phyloP scores from a whole-genome alignment of 2,888 invertebrate genomes.

The Limnephilus auricula region DNA sequence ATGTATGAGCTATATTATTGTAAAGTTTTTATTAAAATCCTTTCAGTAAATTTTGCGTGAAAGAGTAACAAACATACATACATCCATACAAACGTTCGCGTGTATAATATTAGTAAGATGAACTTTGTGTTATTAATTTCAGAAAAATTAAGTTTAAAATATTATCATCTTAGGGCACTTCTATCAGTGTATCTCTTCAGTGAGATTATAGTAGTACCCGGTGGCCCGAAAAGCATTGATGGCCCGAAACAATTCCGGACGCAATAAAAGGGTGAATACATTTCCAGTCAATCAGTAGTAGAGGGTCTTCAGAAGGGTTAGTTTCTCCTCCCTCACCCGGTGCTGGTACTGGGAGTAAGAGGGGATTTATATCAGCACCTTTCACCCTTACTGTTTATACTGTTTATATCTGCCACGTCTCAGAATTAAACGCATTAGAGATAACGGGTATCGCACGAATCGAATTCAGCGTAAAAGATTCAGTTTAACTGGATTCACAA shows the following conservation, averaged over 20 bases:
- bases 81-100: too few species aligned
- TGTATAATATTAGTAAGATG: too few species aligned
- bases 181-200: neutral
- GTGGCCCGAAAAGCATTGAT: constrained; percentile 9
- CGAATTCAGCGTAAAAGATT: neutral
- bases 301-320: constrained; percentile 23
- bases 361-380: constrained; percentile 7
- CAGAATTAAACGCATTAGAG: neutral
- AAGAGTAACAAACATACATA: too few species aligned
- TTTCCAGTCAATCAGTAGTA: constrained; percentile 38
- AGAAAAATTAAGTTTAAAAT: too few species aligned
- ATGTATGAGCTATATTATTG: too few species aligned
- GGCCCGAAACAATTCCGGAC: constrained; percentile 10
- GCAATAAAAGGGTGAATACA: constrained; percentile 41
- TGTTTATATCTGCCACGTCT: neutral
- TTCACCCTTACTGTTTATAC: neutral
- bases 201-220: neutral
- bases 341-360: neutral
- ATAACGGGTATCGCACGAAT: neutral
- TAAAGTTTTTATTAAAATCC: too few species aligned
- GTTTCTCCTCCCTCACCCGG: neutral
- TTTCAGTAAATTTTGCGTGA: too few species aligned
- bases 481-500: neutral
- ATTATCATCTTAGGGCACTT: neutral
- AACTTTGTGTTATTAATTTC: too few species aligned